A percentile compares a stretch with the other conserved stretches of the same genome.
Evolutionary conservation across 2,797 vertebrate genomes (phyloP).

Genomic region (Jordanella pulchra): DNA sequence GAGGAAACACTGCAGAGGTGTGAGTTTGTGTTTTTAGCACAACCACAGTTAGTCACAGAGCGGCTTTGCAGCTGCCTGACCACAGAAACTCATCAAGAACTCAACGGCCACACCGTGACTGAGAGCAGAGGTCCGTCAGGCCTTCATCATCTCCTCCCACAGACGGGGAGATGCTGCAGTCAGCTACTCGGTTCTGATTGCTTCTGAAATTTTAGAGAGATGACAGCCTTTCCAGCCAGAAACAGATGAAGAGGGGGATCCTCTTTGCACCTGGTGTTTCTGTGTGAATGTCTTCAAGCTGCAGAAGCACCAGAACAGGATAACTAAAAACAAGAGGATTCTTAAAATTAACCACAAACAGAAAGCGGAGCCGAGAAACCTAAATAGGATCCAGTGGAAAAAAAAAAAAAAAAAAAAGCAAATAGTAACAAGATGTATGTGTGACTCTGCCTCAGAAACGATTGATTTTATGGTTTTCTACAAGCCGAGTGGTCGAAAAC

Average conservation of each 20-base stretch:
- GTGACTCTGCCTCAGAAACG: no score
- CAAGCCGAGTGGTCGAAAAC: neutral
- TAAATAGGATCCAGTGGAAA: neutral
- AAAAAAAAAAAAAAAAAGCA: no score
- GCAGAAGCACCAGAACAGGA: neutral
- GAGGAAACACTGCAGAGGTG: slow-evolving; percentile 12
- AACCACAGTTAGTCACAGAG: neutral
- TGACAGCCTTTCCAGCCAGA: neutral
- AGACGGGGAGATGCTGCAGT: neutral
- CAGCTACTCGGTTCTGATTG: no score
- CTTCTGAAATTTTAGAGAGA: no score
- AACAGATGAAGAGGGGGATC: no score
- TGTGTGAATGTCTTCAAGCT: neutral
- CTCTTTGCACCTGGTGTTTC: neutral
- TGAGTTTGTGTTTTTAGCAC: slow-evolving; percentile 10
- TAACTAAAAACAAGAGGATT: neutral
- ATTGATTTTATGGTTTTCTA: neutral
- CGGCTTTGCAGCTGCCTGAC: slow-evolving; percentile 24
- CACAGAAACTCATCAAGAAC: slow-evolving; percentile 42
- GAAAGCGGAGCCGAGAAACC: neutral
- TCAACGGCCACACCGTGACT: neutral
- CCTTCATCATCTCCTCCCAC: neutral
- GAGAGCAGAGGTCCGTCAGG: slow-evolving; percentile 1
- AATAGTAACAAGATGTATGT: no score
- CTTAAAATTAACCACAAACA: no score